A percentile compares a stretch with the other conserved stretches of the same genome.
phyloP scores from a whole-genome alignment of 2,797 vertebrate genomes.

The Schizopygopsis malacanthus region DNA sequence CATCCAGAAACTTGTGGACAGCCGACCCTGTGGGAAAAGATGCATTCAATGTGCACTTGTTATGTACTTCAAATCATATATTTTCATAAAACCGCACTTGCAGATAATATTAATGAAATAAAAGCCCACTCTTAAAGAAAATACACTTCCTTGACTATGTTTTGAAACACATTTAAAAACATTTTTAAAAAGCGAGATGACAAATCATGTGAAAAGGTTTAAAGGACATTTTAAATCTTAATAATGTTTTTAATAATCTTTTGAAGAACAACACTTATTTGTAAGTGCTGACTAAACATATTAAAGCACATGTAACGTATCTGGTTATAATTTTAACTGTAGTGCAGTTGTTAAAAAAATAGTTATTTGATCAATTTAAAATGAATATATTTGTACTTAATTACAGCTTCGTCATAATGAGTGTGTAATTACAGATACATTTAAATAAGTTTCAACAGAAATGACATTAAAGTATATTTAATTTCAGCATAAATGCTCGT shows the following conservation, averaged over 20 bases:
- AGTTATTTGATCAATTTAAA: background rate
- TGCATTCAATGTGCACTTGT: background rate
- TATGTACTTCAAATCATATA: background rate
- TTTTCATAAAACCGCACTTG: background rate
- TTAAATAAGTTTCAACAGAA: background rate
- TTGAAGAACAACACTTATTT: background rate
- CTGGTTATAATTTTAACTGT: background rate
- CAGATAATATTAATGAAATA: background rate
- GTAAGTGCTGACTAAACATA: background rate
- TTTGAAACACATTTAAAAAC: background rate
- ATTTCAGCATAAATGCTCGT: background rate
- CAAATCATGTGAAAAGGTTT: background rate
- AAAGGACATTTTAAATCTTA: background rate
- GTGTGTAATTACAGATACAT: background rate
- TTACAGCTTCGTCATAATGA: background rate
- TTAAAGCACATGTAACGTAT: background rate
- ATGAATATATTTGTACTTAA: background rate
- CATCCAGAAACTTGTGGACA: background rate
- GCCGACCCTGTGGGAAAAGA: constrained; percentile 14
- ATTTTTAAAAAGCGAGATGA: background rate
- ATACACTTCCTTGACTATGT: background rate
- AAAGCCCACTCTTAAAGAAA: background rate
- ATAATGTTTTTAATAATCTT: background rate
- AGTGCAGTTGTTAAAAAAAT: background rate
- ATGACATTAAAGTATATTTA: background rate